Evolutionary conservation across 2,888 invertebrate species (phyloP), one percentile per base, ranked within the genome.

Genomic region (Acanthoscelides obtectus): DNA sequence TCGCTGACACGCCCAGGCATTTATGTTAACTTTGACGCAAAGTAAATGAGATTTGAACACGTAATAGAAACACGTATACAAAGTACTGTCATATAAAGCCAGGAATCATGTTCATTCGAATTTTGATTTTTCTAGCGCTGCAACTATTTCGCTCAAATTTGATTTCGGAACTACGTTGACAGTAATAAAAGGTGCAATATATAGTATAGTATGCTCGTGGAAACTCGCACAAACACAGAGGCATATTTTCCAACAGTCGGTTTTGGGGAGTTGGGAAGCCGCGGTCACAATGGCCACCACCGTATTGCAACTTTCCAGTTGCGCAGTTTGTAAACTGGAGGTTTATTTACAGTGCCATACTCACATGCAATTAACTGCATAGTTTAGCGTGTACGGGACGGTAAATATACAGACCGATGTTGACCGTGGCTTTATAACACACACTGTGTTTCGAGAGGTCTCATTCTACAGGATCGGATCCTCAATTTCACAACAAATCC

Each of bases 281-380:
- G 45, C 45, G 45, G 45, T 45, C 45, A 45, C 45, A 45, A 45
- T 45, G 45, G 45, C 45, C 45, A 45, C 45, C 45, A 12, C 45
- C 45, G 45, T 45, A 45, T n/a, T 45, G 45, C 45, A 45, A 45
- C 45, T 45, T 45, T 45, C 45, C 45, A 45, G 45, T 45, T 45
- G 45, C 45, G 80, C 80, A 68, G 81, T 81, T 81, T 80, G 81
- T 79, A 79, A 83, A 77, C 82, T 79, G 79, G 76, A 79, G 80
- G 82, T 81, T 80, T 83, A 83, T 84, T 84, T 83, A 82, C 83
- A 77, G 79, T 81, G 79, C 79, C 77, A 80, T 80, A 80, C 80
- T 80, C 80, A 79, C 79, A 81, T 83, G 83, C 83, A 83, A 83
- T 84, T 84, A 84, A 83, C 83, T 83, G 84, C 83, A 83, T 82